A percentile compares a stretch with the other conserved stretches of the same genome.
Conservation (phyloP, 2,888 invertebrate genomes). For the Boloria selene region DNA sequence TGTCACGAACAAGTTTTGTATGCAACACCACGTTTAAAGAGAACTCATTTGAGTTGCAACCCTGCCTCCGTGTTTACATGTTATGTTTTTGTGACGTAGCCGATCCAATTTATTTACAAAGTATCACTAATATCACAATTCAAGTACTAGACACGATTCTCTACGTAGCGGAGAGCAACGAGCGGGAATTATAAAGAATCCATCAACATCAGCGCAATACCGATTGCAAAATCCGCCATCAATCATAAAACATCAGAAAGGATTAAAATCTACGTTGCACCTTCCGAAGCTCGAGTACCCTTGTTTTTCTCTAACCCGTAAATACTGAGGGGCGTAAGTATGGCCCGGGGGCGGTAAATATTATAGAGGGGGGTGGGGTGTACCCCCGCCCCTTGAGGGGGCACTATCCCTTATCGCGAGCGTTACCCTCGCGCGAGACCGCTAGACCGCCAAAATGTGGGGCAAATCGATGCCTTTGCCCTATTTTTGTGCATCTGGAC, state of each 20-base stretch:
- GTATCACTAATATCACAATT: conserved; percentile 55
- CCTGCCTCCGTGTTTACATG: conserved; percentile 34
- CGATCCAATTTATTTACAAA: conserved; percentile 40
- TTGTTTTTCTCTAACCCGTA: conserved; percentile 83
- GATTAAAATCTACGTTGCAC: conserved; percentile 83
- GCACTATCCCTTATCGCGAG: conserved; percentile 82
- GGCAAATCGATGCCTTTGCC: conserved; percentile 80
- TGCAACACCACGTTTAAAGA: conserved; percentile 49
- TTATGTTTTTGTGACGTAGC: conserved; percentile 28
- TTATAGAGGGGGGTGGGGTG: conserved; percentile 73
- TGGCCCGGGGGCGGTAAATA: conserved; percentile 82
- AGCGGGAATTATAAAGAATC: conserved; percentile 72
- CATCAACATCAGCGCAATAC: conserved; percentile 75
- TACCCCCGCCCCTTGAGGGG: conserved; percentile 64
- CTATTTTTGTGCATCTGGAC: conserved; percentile 83
- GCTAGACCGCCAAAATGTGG: conserved; percentile 80
- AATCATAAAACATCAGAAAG: conserved; percentile 82
- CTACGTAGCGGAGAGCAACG: conserved; percentile 51
- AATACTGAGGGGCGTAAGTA: conserved; percentile 83
- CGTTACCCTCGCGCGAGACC: conserved; percentile 80
- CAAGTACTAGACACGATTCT: conserved; percentile 56
- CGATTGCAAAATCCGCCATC: conserved; percentile 81
- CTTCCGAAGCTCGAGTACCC: conserved; percentile 81
- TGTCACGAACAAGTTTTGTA: conserved; percentile 51
- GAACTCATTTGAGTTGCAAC: conserved; percentile 38